phyloP scores from a whole-genome alignment of 1,140 invertebrate species.

The Rhysida immarginata region DNA sequence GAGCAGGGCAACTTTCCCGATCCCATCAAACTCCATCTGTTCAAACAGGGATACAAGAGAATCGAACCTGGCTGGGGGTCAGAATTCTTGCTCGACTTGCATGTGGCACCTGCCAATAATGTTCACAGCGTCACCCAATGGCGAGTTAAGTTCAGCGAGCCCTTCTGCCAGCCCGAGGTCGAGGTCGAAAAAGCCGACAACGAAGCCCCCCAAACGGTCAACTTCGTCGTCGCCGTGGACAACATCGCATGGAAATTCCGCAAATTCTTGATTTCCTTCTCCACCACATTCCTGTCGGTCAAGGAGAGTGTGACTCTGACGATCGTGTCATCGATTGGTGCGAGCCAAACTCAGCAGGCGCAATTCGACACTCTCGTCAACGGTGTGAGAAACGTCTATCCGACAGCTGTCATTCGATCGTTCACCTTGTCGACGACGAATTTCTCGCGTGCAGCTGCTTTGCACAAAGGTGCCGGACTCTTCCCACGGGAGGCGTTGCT shows the following conservation, averaged over 20 bases:
- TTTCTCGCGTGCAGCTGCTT: background rate
- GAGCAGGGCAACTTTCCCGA: background rate
- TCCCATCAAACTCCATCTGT: background rate
- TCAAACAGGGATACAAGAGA: background rate
- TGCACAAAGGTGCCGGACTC: background rate
- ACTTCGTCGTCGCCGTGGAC: background rate
- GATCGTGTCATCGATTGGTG: background rate
- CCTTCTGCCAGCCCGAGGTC: background rate
- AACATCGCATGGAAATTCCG: background rate
- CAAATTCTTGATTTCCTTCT: background rate
- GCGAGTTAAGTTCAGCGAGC: background rate
- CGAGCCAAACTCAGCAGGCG: background rate
- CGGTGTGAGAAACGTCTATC: background rate
- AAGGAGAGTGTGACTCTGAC: background rate
- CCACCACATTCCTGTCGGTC: background rate
- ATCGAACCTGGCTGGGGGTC: background rate
- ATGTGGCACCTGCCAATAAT: no score
- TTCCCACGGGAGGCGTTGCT: background rate
- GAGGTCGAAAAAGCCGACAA: background rate
- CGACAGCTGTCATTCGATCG: background rate
- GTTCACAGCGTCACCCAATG: background rate
- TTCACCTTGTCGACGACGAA: background rate
- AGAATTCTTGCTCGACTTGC: background rate
- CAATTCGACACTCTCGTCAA: background rate
- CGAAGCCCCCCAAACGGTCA: background rate